Conservation (phyloP, 2,888 invertebrate species). For the Muscina levida region DNA sequence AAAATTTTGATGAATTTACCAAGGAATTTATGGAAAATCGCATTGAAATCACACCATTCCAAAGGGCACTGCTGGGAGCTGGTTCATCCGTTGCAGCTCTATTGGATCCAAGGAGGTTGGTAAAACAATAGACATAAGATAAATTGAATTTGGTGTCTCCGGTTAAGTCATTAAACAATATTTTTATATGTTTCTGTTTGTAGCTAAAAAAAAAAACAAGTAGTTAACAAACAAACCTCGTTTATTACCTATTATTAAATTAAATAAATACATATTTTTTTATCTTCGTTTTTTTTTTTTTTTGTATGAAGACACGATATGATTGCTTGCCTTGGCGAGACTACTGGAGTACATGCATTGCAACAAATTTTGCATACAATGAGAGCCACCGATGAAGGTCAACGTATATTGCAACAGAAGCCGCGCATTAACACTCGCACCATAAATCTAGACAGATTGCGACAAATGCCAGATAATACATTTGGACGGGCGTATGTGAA, state of each 20-base stretch:
- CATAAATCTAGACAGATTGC: constrained; percentile 87
- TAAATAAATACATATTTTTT: neutral
- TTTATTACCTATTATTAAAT: no score
- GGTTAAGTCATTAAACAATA: neutral
- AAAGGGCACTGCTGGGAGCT: constrained; percentile 88
- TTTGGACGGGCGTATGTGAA: constrained; percentile 92
- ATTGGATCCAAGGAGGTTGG: constrained; percentile 86
- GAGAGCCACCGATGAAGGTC: constrained; percentile 88
- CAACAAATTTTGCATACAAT: constrained; percentile 87
- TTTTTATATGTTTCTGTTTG: neutral
- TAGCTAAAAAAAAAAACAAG: neutral
- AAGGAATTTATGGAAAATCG: constrained; percentile 84
- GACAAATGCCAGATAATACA: constrained; percentile 87
- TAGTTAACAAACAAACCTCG: no score
- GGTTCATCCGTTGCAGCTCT: constrained; percentile 94
- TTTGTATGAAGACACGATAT: constrained; percentile 87
- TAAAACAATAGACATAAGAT: neutral
- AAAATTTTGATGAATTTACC: constrained; percentile 80
- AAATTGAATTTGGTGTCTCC: neutral
- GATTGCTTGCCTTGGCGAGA: constrained; percentile 97
- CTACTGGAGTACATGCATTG: constrained; percentile 88
- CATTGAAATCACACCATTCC: constrained; percentile 85
- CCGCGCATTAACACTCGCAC: constrained; percentile 93
- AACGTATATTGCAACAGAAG: constrained; percentile 86
- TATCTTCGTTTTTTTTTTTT: neutral